phyloP scores from a whole-genome alignment of 1,140 invertebrate genomes.

The Ptiloglossa arizonensis region DNA sequence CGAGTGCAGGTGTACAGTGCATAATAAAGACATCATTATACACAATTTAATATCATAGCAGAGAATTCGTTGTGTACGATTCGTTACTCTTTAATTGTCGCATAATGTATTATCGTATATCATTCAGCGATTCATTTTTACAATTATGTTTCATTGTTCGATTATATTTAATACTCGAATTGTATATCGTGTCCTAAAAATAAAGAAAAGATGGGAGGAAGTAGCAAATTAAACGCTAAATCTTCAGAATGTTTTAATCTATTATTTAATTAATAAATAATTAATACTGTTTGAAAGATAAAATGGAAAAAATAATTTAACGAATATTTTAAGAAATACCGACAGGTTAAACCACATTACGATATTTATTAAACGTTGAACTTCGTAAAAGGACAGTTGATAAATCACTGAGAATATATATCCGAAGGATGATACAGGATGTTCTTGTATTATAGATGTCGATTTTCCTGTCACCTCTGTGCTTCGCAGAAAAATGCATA shows the following conservation, averaged over 20 bases:
- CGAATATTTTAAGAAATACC: too few species aligned
- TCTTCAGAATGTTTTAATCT: neutral
- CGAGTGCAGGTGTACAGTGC: conserved; percentile 16
- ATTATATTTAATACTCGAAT: neutral
- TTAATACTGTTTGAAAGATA: too few species aligned
- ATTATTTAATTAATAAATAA: too few species aligned
- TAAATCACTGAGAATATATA: conserved; percentile 21
- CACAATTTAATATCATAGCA: conserved; percentile 15
- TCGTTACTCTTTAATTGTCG: conserved; percentile 23
- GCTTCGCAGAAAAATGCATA: neutral
- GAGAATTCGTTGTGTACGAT: conserved; percentile 8
- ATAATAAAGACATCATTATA: conserved; percentile 23
- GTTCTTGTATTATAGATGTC: neutral
- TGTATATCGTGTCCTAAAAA: too few species aligned
- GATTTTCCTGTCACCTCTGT: conserved; percentile 1
- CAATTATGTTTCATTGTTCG: neutral
- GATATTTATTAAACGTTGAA: neutral
- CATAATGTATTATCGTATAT: neutral
- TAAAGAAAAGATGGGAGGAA: too few species aligned
- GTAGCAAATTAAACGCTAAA: neutral
- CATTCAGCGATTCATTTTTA: neutral
- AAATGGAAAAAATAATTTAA: too few species aligned
- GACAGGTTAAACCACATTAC: neutral
- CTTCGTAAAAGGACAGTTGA: neutral
- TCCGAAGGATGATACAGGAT: neutral